Evolutionary conservation across 2,113 vertebrate species (phyloP), one percentile per base, ranked within the genome.

Genomic region (Myiozetetes cayanensis): DNA sequence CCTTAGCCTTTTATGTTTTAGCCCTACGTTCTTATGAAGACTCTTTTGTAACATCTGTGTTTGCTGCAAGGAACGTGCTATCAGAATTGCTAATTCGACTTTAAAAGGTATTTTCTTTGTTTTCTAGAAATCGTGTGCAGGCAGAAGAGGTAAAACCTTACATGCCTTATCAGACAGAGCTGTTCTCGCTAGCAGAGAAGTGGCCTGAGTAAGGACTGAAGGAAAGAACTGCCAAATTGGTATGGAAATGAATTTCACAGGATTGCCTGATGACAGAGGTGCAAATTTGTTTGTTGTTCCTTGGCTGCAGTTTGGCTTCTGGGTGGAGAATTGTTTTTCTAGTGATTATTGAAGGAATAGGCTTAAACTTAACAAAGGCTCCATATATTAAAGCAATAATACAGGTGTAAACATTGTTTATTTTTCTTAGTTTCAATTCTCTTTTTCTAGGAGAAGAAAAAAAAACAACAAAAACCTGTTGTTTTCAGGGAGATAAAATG

Each of bases 161-260:
- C 39, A 52, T 31, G 16, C 4, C 5, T 72, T 59, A 14, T 22
- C 12, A 24, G 15, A 14, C 23, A 72, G 43, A 72, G 81, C 27
- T 46, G 28, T 18, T 53, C 5, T 27, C 14, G 8, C 31, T 66
- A 30, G 6, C 39, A 22, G 50, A 67, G 49, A 67, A 62, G n/a
- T n/a, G 13, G 12, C 35, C 49, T 49, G 24, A 62, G 23, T 16
- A 82, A 55, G 23, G 46, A 47, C 25, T 72, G 65, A 67, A 71
- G 7, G 27, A 67, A 86, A 19, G 20, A 59, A 41, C 12, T 67
- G 17, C 14, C n/a, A 24, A 39, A 44, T 73, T 0, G 0, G 4
- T 18, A 20, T 49, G 52, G 58, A 53, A 70, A 65, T 21, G 16
- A 41, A 63, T 27, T 80, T 70, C 10, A 47, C 18, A 28, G 8